phyloP scores from a whole-genome alignment of 2,113 vertebrate species.

The Sylvia atricapilla region DNA sequence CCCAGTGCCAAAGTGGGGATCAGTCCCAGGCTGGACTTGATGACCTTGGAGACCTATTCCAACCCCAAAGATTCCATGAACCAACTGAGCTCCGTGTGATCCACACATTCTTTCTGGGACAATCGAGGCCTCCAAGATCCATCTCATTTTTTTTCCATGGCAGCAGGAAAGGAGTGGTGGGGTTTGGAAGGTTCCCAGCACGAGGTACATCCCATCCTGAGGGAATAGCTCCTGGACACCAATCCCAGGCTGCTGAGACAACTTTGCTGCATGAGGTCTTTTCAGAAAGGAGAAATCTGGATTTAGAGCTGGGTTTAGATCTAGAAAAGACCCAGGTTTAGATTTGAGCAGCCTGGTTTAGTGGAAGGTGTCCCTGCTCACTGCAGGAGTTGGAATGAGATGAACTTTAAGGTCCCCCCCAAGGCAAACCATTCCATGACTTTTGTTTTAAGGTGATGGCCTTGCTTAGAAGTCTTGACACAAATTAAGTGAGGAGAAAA shows the following conservation, averaged over 20 bases:
- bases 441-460: neutral
- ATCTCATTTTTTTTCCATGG: too few species aligned
- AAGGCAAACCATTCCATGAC: neutral
- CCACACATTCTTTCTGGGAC: neutral
- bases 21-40: too few species aligned
- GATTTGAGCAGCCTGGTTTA: neutral
- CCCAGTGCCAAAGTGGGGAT: too few species aligned
- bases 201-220: neutral
- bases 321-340: neutral
- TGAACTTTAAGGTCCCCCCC: neutral
- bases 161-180: neutral
- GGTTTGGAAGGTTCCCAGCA: neutral
- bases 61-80: neutral
- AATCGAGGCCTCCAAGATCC: neutral
- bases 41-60: too few species aligned
- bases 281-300: neutral
- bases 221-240: neutral
- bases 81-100: accelerated
- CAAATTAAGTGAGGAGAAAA: neutral
- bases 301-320: neutral
- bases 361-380: too few species aligned
- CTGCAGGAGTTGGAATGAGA: neutral
- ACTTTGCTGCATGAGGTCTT: neutral
- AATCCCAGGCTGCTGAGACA: neutral
- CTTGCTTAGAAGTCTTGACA: neutral